These are phyloP conservation scores for Coecobrya sp. DNA, from an alignment of 2,888 invertebrate species.

Conservation along the genomic window DNA sequence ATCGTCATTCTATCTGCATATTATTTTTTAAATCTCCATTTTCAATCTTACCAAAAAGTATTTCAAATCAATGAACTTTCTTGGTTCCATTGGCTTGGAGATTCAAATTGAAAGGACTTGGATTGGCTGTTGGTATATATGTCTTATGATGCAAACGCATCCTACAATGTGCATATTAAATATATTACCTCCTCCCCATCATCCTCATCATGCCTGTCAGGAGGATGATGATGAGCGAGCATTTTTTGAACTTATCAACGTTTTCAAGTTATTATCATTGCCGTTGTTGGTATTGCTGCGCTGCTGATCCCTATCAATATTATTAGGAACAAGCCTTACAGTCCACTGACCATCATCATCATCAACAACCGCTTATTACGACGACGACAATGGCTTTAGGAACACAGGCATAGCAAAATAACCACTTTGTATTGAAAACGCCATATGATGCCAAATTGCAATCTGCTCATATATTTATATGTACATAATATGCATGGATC, in stretches of 20 bases:
- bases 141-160: too few species aligned
- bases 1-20: too few species aligned
- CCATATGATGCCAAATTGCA: neutral
- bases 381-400: neutral
- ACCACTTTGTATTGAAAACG: neutral
- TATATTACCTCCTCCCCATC: slow-evolving; percentile 5
- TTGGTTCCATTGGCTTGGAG: neutral
- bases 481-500: neutral
- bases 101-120: neutral
- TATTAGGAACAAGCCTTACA: neutral
- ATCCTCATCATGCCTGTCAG: slow-evolving; percentile 3
- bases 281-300: neutral
- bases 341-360: slow-evolving; percentile 1
- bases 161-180: neutral
- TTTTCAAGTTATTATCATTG: slow-evolving; percentile 33
- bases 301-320: slow-evolving; percentile 38
- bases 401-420: neutral
- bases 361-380: neutral
- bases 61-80: slow-evolving; percentile 53
- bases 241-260: slow-evolving; percentile 9
- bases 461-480: neutral
- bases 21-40: neutral
- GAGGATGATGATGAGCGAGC: neutral
- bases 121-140: too few species aligned
- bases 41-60: slow-evolving; percentile 47